These are phyloP conservation scores for Microplitis manilae DNA, from an alignment of 2,888 invertebrate species.

Conservation along the genomic window DNA sequence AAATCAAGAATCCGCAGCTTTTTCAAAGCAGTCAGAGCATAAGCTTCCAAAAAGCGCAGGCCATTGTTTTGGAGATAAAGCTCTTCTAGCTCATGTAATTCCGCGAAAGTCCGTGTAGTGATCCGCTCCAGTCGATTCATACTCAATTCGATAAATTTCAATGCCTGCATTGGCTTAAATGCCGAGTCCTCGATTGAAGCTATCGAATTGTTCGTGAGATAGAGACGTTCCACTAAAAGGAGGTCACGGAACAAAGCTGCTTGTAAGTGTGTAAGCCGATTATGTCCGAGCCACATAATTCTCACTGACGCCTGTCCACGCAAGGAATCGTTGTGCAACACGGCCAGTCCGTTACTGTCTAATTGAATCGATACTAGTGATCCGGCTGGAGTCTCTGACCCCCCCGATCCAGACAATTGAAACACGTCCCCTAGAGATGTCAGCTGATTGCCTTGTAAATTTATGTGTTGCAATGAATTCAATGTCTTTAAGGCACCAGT, in stretches of 20 bases:
- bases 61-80: slow-evolving; percentile 84
- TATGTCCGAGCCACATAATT: slow-evolving; percentile 91
- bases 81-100: slow-evolving; percentile 85
- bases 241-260: slow-evolving; percentile 85
- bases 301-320: slow-evolving; percentile 87
- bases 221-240: slow-evolving; percentile 83
- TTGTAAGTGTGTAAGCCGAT: slow-evolving; percentile 82
- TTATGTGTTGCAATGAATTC: slow-evolving; percentile 86
- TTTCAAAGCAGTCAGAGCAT: slow-evolving; percentile 82
- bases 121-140: slow-evolving; percentile 82
- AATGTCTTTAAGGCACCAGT: slow-evolving; percentile 85
- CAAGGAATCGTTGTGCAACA: slow-evolving; percentile 85
- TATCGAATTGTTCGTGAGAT: slow-evolving; percentile 88
- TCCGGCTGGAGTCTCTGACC: slow-evolving; percentile 60
- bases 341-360: slow-evolving; percentile 82
- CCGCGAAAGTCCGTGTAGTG: slow-evolving; percentile 83
- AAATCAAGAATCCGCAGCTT: slow-evolving; percentile 85
- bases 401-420: slow-evolving; percentile 74
- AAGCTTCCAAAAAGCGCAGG: slow-evolving; percentile 80
- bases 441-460: slow-evolving; percentile 87
- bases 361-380: slow-evolving; percentile 87
- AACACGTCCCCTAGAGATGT: slow-evolving; percentile 86
- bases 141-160: slow-evolving; percentile 87
- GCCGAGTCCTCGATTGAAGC: slow-evolving; percentile 86
- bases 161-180: slow-evolving; percentile 82